These are phyloP conservation scores for Drosophila mercatorum DNA, from an alignment of 2,888 invertebrate species.

Conservation along the genomic window DNA sequence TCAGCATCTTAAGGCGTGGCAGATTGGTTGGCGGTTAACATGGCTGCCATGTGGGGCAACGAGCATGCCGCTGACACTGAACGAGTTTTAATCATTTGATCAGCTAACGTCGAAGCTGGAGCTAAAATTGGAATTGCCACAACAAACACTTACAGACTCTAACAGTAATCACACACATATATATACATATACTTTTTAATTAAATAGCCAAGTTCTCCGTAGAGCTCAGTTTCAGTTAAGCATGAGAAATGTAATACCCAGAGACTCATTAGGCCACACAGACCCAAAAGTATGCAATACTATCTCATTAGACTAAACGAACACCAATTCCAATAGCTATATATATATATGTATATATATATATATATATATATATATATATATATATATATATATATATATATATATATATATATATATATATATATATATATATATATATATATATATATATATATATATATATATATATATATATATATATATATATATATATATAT, in stretches of 20 bases:
- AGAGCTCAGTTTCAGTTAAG: neutral
- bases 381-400: neutral
- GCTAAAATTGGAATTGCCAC: neutral
- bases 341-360: neutral
- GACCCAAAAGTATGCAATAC: constrained; percentile 8
- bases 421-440: too few relatives aligned
- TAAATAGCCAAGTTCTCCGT: too few relatives aligned
- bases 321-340: neutral
- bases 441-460: neutral
- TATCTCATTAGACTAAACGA: constrained; percentile 1
- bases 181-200: neutral
- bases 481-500: neutral
- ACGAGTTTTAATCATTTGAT: constrained; percentile 6
- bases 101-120: neutral
- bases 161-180: too few relatives aligned
- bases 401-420: neutral
- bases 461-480: too few relatives aligned
- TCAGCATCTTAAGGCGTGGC: constrained; percentile 14
- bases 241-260: neutral
- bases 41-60: neutral
- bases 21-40: constrained; percentile 4
- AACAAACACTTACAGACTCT: neutral
- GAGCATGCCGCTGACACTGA: neutral
- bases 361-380: too few relatives aligned
- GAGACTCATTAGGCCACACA: neutral